Evolutionary conservation across 2,888 invertebrate genomes (phyloP).

Genomic region (Schizaphis graminum): DNA sequence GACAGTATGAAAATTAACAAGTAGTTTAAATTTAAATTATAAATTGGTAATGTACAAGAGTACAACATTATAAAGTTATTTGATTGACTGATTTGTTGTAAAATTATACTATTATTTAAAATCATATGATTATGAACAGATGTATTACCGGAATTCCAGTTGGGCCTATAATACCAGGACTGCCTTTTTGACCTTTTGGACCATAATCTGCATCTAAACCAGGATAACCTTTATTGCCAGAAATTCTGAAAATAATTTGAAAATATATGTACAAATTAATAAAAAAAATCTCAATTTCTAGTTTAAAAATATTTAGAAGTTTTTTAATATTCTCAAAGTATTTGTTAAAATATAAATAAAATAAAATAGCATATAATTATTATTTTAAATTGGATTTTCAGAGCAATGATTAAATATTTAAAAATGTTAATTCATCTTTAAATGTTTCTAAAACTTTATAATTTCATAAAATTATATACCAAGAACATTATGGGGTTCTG

Average conservation of each 20-base stretch:
- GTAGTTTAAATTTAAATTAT: neutral
- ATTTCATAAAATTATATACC: neutral
- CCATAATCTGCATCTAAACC: conserved; percentile 71
- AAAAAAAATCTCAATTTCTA: neutral
- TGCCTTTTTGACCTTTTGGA: conserved; percentile 72
- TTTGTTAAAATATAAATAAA: neutral
- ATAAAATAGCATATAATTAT: neutral
- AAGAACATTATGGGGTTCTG: neutral
- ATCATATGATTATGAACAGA: neutral
- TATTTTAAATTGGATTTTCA: neutral
- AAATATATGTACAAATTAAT: neutral
- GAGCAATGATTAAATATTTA: neutral
- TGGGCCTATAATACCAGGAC: conserved; percentile 71
- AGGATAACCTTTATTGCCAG: conserved; percentile 73
- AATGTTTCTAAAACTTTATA: neutral
- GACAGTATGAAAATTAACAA: neutral
- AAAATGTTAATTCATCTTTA: neutral
- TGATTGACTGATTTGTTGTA: neutral
- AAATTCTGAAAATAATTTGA: conserved; percentile 21
- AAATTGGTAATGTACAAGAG: neutral
- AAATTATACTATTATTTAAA: neutral
- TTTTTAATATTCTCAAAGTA: neutral
- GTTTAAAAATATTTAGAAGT: neutral
- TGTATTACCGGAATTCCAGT: conserved; percentile 66
- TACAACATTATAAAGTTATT: neutral